phyloP scores from a whole-genome alignment of 2,888 invertebrate species.

The Cistogaster globosa region DNA sequence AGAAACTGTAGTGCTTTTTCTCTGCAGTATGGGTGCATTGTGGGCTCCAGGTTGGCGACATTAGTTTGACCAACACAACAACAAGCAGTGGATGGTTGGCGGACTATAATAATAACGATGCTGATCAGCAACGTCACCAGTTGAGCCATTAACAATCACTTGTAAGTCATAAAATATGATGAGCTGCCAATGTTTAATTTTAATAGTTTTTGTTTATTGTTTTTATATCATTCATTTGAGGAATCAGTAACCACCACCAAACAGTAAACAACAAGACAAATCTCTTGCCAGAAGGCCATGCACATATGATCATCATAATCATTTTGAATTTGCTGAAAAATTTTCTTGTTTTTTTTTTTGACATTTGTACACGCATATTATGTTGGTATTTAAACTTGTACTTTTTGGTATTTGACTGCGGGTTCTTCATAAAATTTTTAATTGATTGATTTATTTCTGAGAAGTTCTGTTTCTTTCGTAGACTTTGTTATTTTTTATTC shows the following conservation, averaged over 20 bases:
- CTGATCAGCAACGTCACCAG: conserved; percentile 49
- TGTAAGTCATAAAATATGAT: conserved; percentile 72
- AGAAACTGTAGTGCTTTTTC: conserved; percentile 27
- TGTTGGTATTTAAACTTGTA: conserved; percentile 72
- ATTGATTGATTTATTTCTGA: conserved; percentile 83
- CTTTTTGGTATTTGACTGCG: conserved; percentile 72
- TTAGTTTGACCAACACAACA: conserved; percentile 50
- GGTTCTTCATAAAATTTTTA: conserved; percentile 81
- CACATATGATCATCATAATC: conserved; percentile 58
- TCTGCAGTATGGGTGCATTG: conserved; percentile 39
- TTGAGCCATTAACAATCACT: conserved; percentile 52
- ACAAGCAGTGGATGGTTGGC: conserved; percentile 19
- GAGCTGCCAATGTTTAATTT: conserved; percentile 69
- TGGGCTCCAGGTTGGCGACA: conserved; percentile 70
- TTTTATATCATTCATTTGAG: conserved; percentile 56
- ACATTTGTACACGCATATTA: conserved; percentile 68
- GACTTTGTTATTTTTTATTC: conserved; percentile 34
- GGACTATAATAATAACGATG: conserved; percentile 5
- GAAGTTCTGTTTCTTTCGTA: conserved; percentile 69
- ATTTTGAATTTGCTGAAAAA: conserved; percentile 48
- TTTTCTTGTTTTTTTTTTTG: conserved; percentile 34
- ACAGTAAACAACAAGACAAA: not conserved
- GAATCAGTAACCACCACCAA: conserved; percentile 32
- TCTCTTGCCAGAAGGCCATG: not conserved
- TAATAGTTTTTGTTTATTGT: conserved; percentile 60